Conservation (phyloP, 1,140 invertebrate species). For the Leptopilina boulardi region DNA sequence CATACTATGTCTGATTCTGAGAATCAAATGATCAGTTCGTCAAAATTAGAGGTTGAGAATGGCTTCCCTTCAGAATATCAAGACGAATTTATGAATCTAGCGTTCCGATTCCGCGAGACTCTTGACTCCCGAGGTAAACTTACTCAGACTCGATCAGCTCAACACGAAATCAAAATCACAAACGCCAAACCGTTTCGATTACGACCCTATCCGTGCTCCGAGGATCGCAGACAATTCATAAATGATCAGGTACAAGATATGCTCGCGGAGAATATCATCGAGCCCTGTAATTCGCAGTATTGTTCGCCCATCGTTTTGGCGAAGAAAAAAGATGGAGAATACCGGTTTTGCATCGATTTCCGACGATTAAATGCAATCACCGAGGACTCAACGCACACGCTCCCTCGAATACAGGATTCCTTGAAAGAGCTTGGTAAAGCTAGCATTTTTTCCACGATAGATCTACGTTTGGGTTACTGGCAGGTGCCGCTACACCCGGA, state of each 20-base stretch:
- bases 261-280: constrained; percentile 54
- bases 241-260: constrained; percentile 46
- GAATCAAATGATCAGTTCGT: neutral
- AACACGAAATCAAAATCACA: constrained; percentile 43
- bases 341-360: constrained; percentile 75
- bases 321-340: constrained; percentile 71
- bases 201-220: constrained; percentile 33
- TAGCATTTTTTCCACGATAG: constrained; percentile 55
- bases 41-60: neutral
- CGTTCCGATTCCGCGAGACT: neutral
- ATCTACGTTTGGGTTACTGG: constrained; percentile 64
- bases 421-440: constrained; percentile 49
- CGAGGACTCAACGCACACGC: constrained; percentile 52
- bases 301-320: constrained; percentile 51
- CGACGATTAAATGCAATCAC: constrained; percentile 71
- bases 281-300: constrained; percentile 59
- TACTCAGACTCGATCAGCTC: constrained; percentile 14
- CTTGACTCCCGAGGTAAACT: neutral
- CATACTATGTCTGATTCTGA: neutral
- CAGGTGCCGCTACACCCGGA: constrained; percentile 66
- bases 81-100: neutral
- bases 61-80: neutral
- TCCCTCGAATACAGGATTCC: constrained; percentile 54
- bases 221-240: constrained; percentile 41
- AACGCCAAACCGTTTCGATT: neutral